These are phyloP conservation scores for Lanius collurio DNA, from an alignment of 2,113 vertebrate genomes.

Conservation along the genomic window DNA sequence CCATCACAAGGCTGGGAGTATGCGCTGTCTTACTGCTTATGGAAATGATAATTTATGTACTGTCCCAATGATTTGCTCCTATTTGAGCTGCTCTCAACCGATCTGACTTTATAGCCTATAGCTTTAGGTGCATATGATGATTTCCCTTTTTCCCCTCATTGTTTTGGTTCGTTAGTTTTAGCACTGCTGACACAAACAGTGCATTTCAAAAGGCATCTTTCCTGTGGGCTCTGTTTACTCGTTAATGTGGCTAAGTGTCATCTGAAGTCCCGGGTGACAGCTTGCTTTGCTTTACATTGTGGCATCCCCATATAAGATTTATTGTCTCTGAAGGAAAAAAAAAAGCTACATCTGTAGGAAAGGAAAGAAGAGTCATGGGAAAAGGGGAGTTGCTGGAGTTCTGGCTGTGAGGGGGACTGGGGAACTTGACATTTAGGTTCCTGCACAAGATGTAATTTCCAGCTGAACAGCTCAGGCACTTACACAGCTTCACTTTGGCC, in stretches of 20 bases:
- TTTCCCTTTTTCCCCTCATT: slow-evolving; percentile 2
- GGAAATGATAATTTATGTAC: background rate
- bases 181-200: slow-evolving; percentile 47
- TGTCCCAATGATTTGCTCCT: background rate
- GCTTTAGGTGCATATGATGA: slow-evolving; percentile 30
- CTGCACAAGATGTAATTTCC: slow-evolving; percentile 63
- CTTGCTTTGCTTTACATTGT: background rate
- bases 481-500: slow-evolving; percentile 45
- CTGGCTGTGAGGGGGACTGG: slow-evolving; percentile 21
- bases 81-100: background rate
- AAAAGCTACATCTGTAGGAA: slow-evolving; percentile 21
- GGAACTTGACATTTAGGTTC: slow-evolving; percentile 65
- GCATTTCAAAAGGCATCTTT: slow-evolving; percentile 43
- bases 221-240: slow-evolving; percentile 60
- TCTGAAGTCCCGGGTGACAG: slow-evolving; percentile 42
- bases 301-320: slow-evolving; percentile 30
- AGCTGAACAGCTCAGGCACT: slow-evolving; percentile 52
- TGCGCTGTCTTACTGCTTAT: background rate
- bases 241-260: slow-evolving; percentile 58
- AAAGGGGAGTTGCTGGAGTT: background rate
- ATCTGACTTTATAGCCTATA: background rate
- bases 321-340: slow-evolving; percentile 44
- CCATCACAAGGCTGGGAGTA: background rate
- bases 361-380: slow-evolving; percentile 32
- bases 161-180: slow-evolving; percentile 48